Evolutionary conservation across 2,113 vertebrate species (phyloP).

Genomic region (Oostethus manadensis): DNA sequence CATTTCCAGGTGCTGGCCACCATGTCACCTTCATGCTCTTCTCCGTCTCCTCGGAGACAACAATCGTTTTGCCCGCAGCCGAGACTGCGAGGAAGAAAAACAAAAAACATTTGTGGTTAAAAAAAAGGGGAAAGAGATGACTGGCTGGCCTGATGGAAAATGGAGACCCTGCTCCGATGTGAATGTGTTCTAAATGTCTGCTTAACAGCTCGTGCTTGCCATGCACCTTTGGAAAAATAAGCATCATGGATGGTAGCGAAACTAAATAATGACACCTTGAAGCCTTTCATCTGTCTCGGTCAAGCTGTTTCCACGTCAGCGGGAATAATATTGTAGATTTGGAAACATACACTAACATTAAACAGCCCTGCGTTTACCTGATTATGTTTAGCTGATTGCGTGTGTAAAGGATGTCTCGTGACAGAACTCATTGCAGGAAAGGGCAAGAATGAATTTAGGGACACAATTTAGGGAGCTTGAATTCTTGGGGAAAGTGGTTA

Average conservation of each 20-base stretch:
- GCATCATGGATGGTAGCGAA: conserved; percentile 31
- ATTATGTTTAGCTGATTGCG: conserved; percentile 27
- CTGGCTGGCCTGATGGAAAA: conserved; percentile 18
- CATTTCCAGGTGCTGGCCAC: conserved; percentile 86
- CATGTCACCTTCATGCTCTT: conserved; percentile 86
- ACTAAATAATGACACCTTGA: conserved; percentile 31
- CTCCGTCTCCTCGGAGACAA: conserved; percentile 87
- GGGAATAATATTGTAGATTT: conserved; percentile 32
- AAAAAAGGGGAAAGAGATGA: conserved; percentile 18
- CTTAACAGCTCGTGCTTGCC: conserved; percentile 32
- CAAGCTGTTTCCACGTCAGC: conserved; percentile 43
- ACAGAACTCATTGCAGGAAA: conserved; percentile 32
- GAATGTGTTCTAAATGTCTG: conserved; percentile 22
- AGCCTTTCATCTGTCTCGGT: conserved; percentile 41
- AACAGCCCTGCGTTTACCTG: conserved; percentile 41
- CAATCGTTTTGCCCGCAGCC: conserved; percentile 73
- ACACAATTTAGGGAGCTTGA: conserved; percentile 54
- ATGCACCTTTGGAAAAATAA: conserved; percentile 41
- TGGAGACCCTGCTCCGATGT: conserved; percentile 20
- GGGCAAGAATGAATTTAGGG: conserved; percentile 42
- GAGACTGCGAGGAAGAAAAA: conserved; percentile 72
- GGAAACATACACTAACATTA: conserved; percentile 24
- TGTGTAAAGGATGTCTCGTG: background rate
- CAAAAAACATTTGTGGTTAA: conserved; percentile 9
- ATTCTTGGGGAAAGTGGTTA: conserved; percentile 19